Conservation (phyloP, 2,797 vertebrate species). For the Perdix hodgsoniae region DNA sequence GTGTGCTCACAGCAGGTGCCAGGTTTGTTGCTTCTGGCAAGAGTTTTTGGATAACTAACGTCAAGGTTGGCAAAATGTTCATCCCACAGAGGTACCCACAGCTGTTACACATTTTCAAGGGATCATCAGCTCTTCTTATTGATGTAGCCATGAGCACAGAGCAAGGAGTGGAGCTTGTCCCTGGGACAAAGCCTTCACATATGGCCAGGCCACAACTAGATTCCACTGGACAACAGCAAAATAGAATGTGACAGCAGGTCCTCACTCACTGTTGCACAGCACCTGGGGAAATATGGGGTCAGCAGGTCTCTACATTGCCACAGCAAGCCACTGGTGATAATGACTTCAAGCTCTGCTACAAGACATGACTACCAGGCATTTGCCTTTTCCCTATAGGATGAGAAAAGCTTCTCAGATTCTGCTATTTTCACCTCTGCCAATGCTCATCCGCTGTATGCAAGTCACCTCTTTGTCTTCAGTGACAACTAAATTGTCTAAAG, state of each 20-base stretch:
- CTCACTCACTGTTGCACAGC: too few species aligned
- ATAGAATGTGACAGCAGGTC: background rate
- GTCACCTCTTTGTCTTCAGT: background rate
- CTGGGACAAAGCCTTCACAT: fast-evolving
- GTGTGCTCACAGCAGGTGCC: background rate
- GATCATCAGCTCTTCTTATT: background rate
- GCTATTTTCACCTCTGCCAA: background rate
- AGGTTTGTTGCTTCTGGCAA: background rate
- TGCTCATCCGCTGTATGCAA: background rate
- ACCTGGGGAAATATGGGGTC: background rate
- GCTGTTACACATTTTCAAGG: background rate
- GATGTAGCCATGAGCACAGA: background rate
- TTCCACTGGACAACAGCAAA: background rate
- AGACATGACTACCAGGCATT: background rate
- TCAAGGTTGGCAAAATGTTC: background rate
- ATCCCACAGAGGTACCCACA: background rate
- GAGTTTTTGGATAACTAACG: background rate
- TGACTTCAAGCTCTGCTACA: background rate
- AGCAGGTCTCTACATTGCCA: background rate
- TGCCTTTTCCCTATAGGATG: background rate
- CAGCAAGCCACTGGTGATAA: background rate
- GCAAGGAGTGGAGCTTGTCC: background rate
- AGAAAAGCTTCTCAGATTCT: background rate
- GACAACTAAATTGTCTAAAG: conserved; percentile 2
- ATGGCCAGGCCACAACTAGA: background rate